Conservation (phyloP, 2,888 invertebrate species). For the Periphyllus acericola region DNA sequence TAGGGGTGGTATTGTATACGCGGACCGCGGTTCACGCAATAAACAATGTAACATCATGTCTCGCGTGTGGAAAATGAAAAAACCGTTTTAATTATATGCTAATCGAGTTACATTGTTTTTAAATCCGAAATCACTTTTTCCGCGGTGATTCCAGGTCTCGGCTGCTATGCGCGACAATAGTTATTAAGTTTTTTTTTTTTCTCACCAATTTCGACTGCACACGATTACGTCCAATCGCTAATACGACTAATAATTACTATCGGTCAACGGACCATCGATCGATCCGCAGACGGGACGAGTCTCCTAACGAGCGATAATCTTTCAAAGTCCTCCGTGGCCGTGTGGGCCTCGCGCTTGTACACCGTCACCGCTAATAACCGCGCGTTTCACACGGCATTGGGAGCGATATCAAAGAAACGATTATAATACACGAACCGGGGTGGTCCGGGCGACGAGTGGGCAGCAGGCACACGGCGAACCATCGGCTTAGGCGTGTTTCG, state of each 20-base stretch:
- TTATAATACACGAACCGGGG: neutral
- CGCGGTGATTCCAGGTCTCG: neutral
- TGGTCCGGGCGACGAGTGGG: neutral
- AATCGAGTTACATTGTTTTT: neutral
- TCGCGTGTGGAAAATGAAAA: neutral
- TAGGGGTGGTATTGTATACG: neutral
- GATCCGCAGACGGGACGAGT: too few relatives aligned
- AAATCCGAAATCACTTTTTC: neutral
- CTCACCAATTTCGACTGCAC: neutral
- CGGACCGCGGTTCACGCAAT: neutral
- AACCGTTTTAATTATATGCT: neutral
- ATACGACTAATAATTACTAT: too few relatives aligned
- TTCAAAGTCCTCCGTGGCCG: too few relatives aligned
- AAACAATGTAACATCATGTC: neutral
- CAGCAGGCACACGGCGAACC: neutral
- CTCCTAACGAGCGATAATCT: too few relatives aligned
- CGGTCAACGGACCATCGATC: too few relatives aligned
- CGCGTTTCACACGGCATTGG: neutral
- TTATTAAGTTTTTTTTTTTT: neutral
- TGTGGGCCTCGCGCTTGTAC: too few relatives aligned
- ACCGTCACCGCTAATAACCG: too few relatives aligned
- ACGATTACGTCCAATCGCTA: neutral
- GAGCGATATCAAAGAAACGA: neutral
- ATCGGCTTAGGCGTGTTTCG: neutral
- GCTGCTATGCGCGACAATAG: too few relatives aligned